Percentiles rank a stretch among this genome's conserved stretches.
These are phyloP conservation scores for Sylvilagus floridanus DNA, from an alignment of 2,797 vertebrate genomes.

Conservation along the genomic window DNA sequence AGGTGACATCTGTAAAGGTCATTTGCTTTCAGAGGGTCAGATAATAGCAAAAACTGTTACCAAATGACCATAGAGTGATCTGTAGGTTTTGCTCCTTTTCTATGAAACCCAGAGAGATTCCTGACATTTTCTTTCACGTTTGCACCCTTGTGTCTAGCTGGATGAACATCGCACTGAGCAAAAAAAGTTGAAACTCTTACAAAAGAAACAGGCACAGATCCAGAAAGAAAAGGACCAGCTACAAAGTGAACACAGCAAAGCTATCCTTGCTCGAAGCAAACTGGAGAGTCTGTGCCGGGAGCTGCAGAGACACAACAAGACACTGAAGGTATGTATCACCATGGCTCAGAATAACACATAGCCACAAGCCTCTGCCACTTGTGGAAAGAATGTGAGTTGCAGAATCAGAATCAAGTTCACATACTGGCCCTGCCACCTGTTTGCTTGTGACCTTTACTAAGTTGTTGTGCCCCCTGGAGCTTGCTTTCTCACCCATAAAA, in stretches of 20 bases:
- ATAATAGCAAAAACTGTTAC: not conserved
- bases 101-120: not conserved
- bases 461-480: not conserved
- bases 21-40: not conserved
- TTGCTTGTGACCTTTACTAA: not conserved
- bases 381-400: not conserved
- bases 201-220: conserved; percentile 90
- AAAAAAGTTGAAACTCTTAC: conserved; percentile 89
- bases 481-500: not conserved
- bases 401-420: not conserved
- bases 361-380: not conserved
- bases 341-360: not conserved
- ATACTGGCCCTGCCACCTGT: not conserved
- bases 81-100: not conserved
- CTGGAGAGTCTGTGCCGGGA: conserved; percentile 95
- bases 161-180: conserved; percentile 90
- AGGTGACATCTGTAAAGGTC: not conserved
- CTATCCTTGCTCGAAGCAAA: conserved; percentile 91
- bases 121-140: not conserved
- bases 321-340: conserved; percentile 92
- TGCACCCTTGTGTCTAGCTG: conserved; percentile 84
- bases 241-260: conserved; percentile 91
- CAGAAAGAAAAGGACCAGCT: conserved; percentile 93
- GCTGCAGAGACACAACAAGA: conserved; percentile 94
- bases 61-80: not conserved